phyloP scores from a whole-genome alignment of 2,888 invertebrate species.

The Tachina lurida region DNA sequence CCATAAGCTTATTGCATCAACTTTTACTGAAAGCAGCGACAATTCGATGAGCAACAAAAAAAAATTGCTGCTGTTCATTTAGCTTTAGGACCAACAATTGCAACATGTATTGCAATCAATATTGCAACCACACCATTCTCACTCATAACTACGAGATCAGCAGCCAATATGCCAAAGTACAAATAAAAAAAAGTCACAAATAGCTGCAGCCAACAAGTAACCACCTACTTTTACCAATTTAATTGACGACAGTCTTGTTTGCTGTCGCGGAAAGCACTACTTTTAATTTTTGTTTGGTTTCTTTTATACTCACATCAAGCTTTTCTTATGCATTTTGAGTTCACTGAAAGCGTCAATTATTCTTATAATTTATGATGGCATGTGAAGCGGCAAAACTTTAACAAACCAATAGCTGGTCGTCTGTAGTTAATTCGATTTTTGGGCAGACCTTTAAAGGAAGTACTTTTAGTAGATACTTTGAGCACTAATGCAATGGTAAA shows the following conservation, averaged over 20 bases:
- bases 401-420: slow-evolving; percentile 35
- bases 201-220: slow-evolving; percentile 15
- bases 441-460: slow-evolving; percentile 37
- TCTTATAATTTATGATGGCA: slow-evolving; percentile 74
- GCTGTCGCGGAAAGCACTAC: slow-evolving; percentile 47
- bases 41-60: background rate
- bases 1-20: slow-evolving; percentile 52
- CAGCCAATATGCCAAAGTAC: background rate
- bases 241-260: slow-evolving; percentile 61
- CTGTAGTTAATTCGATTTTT: background rate
- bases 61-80: slow-evolving; percentile 35
- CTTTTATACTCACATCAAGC: slow-evolving; percentile 2
- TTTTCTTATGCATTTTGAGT: slow-evolving; percentile 59
- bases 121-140: slow-evolving; percentile 29
- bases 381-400: slow-evolving; percentile 60
- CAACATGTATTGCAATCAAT: background rate
- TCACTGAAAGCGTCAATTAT: slow-evolving; percentile 74
- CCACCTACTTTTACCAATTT: slow-evolving; percentile 53
- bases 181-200: slow-evolving; percentile 7
- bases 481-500: background rate
- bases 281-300: background rate
- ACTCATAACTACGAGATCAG: slow-evolving; percentile 24
- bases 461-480: background rate
- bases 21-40: slow-evolving; percentile 37
- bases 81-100: slow-evolving; percentile 17